Evolutionary conservation across 2,113 vertebrate genomes (phyloP).

Genomic region (Syrmaticus mikado): DNA sequence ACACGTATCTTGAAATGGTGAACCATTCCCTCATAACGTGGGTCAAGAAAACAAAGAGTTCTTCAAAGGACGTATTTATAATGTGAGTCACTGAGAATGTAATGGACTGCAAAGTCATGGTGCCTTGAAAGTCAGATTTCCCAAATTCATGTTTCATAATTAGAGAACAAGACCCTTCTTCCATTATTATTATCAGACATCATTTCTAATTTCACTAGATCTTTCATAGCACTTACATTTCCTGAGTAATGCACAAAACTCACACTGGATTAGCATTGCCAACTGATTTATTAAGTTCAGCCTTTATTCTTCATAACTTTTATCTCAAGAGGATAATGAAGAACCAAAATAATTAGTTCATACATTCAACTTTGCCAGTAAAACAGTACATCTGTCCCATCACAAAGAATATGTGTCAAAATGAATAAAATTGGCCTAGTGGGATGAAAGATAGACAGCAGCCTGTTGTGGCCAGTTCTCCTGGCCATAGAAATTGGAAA

Average conservation of each 20-base stretch:
- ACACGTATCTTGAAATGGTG: not conserved
- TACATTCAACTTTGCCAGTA: not conserved
- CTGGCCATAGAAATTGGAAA: not conserved
- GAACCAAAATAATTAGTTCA: not conserved
- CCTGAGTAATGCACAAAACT: not conserved
- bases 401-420: not conserved
- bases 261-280: not conserved
- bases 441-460: not conserved
- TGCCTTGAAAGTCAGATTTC: slow-evolving; percentile 17
- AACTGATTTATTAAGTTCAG: not conserved
- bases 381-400: not conserved
- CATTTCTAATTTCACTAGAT: slow-evolving; percentile 15
- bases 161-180: slow-evolving; percentile 11
- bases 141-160: slow-evolving; percentile 9
- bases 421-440: not conserved
- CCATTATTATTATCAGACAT: not conserved
- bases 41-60: not conserved
- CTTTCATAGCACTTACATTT: not conserved
- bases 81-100: slow-evolving; percentile 3
- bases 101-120: slow-evolving; percentile 11
- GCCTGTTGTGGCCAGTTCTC: not conserved
- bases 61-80: slow-evolving; percentile 9
- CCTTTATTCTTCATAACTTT: not conserved
- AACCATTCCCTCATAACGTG: not conserved
- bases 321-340: not conserved